Base-by-base conservation (phyloP, 2,797 vertebrate species). In the Rhadinocentrus ornatus region DNA sequence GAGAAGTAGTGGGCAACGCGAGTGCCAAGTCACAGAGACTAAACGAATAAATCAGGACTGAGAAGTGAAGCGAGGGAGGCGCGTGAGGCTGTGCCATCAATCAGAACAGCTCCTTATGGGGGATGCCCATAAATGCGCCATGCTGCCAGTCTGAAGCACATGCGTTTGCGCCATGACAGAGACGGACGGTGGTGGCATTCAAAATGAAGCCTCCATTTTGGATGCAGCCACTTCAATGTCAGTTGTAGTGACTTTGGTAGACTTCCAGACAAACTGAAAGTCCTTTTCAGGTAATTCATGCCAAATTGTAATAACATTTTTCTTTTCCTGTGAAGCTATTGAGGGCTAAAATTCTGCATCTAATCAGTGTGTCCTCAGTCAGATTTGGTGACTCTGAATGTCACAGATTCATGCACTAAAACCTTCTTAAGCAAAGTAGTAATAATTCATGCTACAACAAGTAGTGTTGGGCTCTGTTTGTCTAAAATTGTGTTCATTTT, bases 1-100 rank as follows among this genome's bases (percentile, higher is more conserved):
- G 84, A 90, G 84, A 83, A 83, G 78, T 79, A 82, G 84, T 86
- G 89, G 90, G 90, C 87, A 91, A 13, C 55, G 84, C 84, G 85
- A 78, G 86, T 89, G 93, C 93, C 93, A 94, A 93, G 86, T 89
- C 90, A 88, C 88, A 89, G 88, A 88, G 90, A 90, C 83, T 56
- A 90, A 90, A 91, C 77, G 84, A 90, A 93, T 93, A 93, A 91
- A 92, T 92, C 92, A 92, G 83, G 82, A 60, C 73, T 75, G 89
- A 91, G 80, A 74, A 86, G 78, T 63, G 84, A 85, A 54, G 83
- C 69, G 89, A 80, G 83, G 87, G 91, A 79, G 86, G 86, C 44
- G 77, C 57, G 54, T n/a, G 68, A 77, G 87, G 80, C 78, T 37
- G 85, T 44, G 76, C 91, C 88, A 91, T 93, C 88, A 92, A 92